A percentile compares a stretch with the other conserved stretches of the same genome.
phyloP scores from a whole-genome alignment of 2,113 vertebrate species.

The Eulemur rufifrons region DNA sequence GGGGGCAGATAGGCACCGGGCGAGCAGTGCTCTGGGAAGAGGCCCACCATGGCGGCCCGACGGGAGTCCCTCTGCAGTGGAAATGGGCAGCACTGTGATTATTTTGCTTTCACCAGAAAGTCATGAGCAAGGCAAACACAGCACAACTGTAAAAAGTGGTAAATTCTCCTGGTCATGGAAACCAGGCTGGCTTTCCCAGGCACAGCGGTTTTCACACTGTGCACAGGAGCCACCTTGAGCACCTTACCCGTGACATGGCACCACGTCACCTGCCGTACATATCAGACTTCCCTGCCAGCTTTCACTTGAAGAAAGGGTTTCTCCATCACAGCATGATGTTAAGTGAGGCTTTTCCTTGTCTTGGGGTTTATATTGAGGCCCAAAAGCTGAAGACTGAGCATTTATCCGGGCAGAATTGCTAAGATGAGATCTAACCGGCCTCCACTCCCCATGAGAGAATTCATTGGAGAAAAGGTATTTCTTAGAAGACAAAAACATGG shows the following conservation, averaged over 20 bases:
- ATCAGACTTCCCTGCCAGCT: neutral
- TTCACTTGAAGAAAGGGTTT: neutral
- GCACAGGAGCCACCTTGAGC: neutral
- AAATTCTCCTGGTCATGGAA: neutral
- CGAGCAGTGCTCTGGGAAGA: neutral
- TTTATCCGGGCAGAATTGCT: neutral
- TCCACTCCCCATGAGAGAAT: neutral
- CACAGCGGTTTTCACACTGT: neutral
- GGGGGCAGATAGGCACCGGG: neutral
- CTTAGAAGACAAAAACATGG: neutral
- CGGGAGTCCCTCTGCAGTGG: neutral
- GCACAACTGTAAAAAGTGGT: neutral
- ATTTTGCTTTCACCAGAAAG: conserved; percentile 6
- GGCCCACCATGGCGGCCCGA: fast-evolving
- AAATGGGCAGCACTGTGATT: fast-evolving
- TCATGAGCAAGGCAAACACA: neutral
- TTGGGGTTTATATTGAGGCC: neutral
- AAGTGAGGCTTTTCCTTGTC: neutral
- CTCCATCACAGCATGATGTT: neutral
- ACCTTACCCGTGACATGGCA: fast-evolving
- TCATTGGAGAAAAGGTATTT: neutral
- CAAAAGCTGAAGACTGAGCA: neutral
- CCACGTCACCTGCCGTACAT: neutral
- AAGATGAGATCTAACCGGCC: neutral
- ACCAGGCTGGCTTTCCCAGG: neutral